These are phyloP conservation scores for Ciconia stormi DNA, from an alignment of 2,113 vertebrate genomes.

Conservation along the genomic window DNA sequence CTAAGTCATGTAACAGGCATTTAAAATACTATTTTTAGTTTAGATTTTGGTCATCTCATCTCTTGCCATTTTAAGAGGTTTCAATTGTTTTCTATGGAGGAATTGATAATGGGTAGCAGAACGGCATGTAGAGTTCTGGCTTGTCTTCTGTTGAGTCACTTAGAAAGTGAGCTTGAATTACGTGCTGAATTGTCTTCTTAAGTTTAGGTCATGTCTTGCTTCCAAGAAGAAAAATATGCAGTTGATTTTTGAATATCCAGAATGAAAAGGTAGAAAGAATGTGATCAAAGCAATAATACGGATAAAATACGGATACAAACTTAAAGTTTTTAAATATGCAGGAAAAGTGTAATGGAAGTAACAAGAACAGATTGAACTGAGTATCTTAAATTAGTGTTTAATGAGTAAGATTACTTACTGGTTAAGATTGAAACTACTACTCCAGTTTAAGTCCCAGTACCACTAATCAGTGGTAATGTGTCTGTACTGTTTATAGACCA, in stretches of 20 bases:
- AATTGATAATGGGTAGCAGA: neutral
- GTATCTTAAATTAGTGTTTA: neutral
- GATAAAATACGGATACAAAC: neutral
- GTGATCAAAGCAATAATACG: neutral
- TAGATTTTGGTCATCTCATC: neutral
- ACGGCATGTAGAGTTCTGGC: neutral
- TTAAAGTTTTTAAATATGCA: neutral
- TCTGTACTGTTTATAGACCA: slow-evolving; percentile 16
- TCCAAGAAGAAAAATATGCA: neutral
- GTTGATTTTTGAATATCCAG: neutral
- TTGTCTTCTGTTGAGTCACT: neutral
- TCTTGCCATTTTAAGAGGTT: neutral
- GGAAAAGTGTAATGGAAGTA: neutral
- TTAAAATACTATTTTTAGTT: neutral
- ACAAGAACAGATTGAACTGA: neutral
- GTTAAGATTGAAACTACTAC: neutral
- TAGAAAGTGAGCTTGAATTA: neutral
- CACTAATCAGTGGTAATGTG: neutral
- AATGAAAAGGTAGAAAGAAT: neutral
- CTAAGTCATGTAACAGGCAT: neutral
- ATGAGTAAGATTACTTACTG: neutral
- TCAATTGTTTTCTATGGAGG: neutral
- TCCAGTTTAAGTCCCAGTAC: neutral
- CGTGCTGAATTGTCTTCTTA: neutral
- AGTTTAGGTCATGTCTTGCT: neutral